Percentiles rank a stretch among this genome's conserved stretches.
Evolutionary conservation across 2,888 invertebrate species (phyloP).

Genomic region (Timema cristinae): DNA sequence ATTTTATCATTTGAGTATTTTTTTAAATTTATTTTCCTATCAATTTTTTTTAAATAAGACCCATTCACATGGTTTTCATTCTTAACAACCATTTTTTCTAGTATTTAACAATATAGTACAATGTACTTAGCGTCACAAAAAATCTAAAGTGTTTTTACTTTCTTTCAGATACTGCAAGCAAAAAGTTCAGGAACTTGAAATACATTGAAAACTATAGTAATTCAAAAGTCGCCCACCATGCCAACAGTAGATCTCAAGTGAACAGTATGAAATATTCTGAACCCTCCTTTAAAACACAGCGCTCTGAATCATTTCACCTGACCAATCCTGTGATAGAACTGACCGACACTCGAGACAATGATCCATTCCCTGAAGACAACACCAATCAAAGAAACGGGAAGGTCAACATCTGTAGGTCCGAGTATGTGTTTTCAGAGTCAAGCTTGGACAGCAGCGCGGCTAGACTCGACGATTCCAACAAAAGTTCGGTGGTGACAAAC

Average conservation of each 20-base stretch:
- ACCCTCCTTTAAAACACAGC: slow-evolving; percentile 10
- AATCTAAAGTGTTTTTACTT: not conserved
- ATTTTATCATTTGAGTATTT: too few species aligned
- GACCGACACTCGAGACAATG: slow-evolving; percentile 18
- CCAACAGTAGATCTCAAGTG: slow-evolving; percentile 1
- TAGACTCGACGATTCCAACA: slow-evolving; percentile 21
- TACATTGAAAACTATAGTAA: slow-evolving; percentile 23
- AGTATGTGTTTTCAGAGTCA: slow-evolving; percentile 28
- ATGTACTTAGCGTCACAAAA: too few species aligned
- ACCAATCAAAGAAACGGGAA: slow-evolving; percentile 1
- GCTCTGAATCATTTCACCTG: slow-evolving; percentile 18
- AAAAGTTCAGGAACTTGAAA: slow-evolving; percentile 18
- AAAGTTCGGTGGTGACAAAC: slow-evolving; percentile 20
- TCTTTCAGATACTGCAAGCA: slow-evolving; percentile 18
- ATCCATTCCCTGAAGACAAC: slow-evolving; percentile 14
- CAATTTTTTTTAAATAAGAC: too few species aligned
- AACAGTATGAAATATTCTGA: slow-evolving; percentile 17
- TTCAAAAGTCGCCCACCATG: slow-evolving; percentile 13
- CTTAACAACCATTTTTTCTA: too few species aligned
- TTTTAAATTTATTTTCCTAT: too few species aligned
- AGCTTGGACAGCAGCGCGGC: slow-evolving; percentile 10
- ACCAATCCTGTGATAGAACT: slow-evolving; percentile 22
- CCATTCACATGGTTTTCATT: too few species aligned
- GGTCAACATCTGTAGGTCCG: slow-evolving; percentile 21
- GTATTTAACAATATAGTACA: too few species aligned